Base-by-base conservation (phyloP, 2,888 invertebrate genomes). In the Loripinus fragilis region DNA sequence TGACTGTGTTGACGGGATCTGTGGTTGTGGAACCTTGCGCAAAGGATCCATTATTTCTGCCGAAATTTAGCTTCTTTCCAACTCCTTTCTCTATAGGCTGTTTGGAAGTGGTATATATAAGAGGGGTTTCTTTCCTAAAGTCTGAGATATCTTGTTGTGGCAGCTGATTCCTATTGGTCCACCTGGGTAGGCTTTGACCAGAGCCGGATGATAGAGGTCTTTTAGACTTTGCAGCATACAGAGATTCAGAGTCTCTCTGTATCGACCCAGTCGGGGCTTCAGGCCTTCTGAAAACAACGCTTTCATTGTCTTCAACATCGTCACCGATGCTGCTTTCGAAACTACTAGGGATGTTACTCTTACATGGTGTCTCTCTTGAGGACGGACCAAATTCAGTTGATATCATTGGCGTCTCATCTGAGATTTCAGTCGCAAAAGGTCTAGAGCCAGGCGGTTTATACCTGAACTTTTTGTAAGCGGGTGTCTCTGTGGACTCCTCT, bases 111-210 rank as follows among this genome's bases (percentile, higher is more conserved):
- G 83, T 80, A 42, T 78, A 48, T 23, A 80, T 74, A 10, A 78
- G 25, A 42, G 83, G 83, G n/a, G 83, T 83, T 67, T 80, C 80
- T 28, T 74, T 76, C 20, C 35, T 52, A 12, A 80, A 76, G 35
- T 48, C 67, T 33, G 83, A 80, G 8, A 60, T 5, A 8, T 33
- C 33, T 25, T 52, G 28, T 52, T 23, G 52, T n/a, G 7, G 12
- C 5, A 8, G 38, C 38, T 12, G 12, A 38, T 38, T 12, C 12
- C 38, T 38, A 12, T 2, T 60, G 10, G 15, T 33, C 17, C 12
- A 1, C 33, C 33, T 60, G 15, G 15, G 12, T 1, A 2, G 5
- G 23, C 25, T n/a, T 15, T 55, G 55, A 10, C 5, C 2, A 33
- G 33, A 15, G 2, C 17, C 17, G 1, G 60, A 33, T 20, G 20